Conservation (phyloP, 2,888 invertebrate species). For the Oscheius sp. region DNA sequence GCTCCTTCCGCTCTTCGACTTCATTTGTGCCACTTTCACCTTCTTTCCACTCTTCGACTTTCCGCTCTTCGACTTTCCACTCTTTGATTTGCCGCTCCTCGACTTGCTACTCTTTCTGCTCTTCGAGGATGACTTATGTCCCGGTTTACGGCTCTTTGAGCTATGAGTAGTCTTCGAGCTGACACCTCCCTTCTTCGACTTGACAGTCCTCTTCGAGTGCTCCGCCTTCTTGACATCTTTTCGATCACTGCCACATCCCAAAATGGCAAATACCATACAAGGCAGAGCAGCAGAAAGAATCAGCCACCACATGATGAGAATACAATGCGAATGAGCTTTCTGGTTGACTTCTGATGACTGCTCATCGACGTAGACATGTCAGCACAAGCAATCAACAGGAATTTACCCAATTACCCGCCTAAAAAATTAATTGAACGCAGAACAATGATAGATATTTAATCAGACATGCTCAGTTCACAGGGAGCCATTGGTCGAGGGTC, state of each 20-base stretch:
- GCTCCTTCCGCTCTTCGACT: constrained; percentile 37
- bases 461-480: constrained; percentile 3
- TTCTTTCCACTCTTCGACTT: not conserved
- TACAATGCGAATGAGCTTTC: too few relatives aligned
- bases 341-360: too few relatives aligned
- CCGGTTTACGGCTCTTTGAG: not conserved
- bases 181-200: not conserved
- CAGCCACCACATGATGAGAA: constrained; percentile 5
- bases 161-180: constrained; percentile 6
- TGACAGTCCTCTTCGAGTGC: not conserved
- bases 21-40: not conserved
- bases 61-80: constrained; percentile 2
- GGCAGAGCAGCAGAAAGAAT: not conserved
- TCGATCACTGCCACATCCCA: not conserved
- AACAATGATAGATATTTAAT: too few relatives aligned
- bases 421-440: too few relatives aligned
- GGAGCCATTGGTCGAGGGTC: constrained; percentile 12
- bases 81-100: not conserved
- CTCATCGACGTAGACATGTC: too few relatives aligned
- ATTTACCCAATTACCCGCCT: too few relatives aligned
- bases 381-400: too few relatives aligned
- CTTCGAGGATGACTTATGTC: constrained; percentile 21
- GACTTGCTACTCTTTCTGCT: constrained; percentile 1
- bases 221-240: not conserved
- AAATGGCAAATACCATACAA: not conserved